phyloP scores from a whole-genome alignment of 2,888 invertebrate genomes.

The Carabus problematicus region DNA sequence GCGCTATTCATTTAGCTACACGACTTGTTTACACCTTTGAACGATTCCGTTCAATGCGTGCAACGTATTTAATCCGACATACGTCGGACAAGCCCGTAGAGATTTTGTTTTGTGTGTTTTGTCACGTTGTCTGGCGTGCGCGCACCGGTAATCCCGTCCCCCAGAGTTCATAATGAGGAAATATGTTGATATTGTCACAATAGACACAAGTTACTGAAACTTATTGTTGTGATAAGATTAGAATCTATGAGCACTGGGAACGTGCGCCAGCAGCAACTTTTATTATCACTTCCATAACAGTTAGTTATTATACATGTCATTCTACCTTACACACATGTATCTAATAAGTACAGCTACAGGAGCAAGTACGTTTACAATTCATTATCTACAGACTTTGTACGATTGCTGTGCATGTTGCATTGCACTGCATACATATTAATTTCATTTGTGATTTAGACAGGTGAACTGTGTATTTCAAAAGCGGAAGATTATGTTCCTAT shows the following conservation, averaged over 20 bases:
- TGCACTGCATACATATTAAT: too few relatives aligned
- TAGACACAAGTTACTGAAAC: constrained; percentile 9
- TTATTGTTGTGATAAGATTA: constrained; percentile 12
- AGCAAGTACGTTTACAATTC: too few relatives aligned
- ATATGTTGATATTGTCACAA: constrained; percentile 37
- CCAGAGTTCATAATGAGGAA: constrained; percentile 34
- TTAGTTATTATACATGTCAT: too few relatives aligned
- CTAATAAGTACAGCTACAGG: too few relatives aligned
- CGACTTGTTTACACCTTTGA: constrained; percentile 37
- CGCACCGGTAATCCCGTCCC: constrained; percentile 26
- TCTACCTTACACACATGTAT: too few relatives aligned
- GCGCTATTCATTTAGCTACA: constrained; percentile 26
- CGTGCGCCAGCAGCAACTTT: too few relatives aligned
- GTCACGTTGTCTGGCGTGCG: constrained; percentile 21
- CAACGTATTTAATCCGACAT: constrained; percentile 21
- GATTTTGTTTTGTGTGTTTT: constrained; percentile 21
- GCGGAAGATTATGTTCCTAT: too few relatives aligned
- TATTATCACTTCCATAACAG: too few relatives aligned
- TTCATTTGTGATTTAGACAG: too few relatives aligned
- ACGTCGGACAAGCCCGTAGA: constrained; percentile 17
- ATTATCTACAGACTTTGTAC: too few relatives aligned
- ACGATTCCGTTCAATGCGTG: constrained; percentile 13
- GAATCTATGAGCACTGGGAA: constrained; percentile 1
- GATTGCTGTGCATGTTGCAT: too few relatives aligned
- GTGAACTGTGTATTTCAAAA: too few relatives aligned